Evolutionary conservation across 2,113 vertebrate genomes (phyloP), one percentile per base, ranked within the genome.

Genomic region (Cyprinodon variegatus): DNA sequence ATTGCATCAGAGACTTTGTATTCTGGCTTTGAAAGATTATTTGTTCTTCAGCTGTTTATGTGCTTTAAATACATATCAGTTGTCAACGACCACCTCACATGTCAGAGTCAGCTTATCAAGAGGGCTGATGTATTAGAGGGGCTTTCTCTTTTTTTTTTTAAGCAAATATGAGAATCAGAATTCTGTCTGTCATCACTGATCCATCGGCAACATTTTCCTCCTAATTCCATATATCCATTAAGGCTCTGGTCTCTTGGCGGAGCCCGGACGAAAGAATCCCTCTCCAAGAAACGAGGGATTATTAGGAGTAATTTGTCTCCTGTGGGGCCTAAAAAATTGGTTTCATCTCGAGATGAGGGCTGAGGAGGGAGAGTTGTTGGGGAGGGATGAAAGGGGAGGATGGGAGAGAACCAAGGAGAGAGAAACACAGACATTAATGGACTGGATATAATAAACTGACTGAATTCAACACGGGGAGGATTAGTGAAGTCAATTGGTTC

Each of bases 261-360:
- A 79, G 75, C 46, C 68, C 65, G 68, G 77, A 81, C 84, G 82
- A 81, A 86, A 89, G 69, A 90, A 76, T 73, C 72, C 76, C 86
- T 86, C 85, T 92, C 84, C 71, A 83, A 85, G 87, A 90, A 90
- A 87, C 77, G 4, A 90, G 86, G 90, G 86, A 87, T 90, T 86
- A 88, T 91, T 91, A 90, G 79, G 37, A 84, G 88, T 87, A 84
- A 91, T 92, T 91, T 91, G 78, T 84, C 70, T 85, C 74, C 61
- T 68, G 79, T 46, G 41, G 77, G 65, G 76, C 76, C 78, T 83
- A 83, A 86, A 90, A 92, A 90, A 91, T 89, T 81, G 86, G 77
- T 86, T 85, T 86, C 72, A 90, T 91, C 83, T 92, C 83, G 40
- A 64, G 61, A 22, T 63, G 15, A 57, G 70, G 72, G 65, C 40